Evolutionary conservation across 2,113 vertebrate species (phyloP).

Genomic region (Silurus asotus): DNA sequence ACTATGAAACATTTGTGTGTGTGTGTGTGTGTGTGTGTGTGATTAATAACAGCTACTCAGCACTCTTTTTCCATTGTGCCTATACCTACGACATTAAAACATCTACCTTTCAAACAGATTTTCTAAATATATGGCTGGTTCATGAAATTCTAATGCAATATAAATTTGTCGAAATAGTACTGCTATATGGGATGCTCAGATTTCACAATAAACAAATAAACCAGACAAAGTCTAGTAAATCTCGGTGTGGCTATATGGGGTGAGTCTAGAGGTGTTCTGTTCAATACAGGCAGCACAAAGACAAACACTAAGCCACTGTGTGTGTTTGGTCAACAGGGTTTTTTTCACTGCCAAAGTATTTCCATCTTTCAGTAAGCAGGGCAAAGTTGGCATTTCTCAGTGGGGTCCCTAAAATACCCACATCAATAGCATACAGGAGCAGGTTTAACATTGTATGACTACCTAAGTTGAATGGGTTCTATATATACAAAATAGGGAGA

Average conservation of each 20-base stretch:
- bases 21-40: too few relatives aligned
- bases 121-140: not conserved
- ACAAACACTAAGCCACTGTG: slow-evolving; percentile 18
- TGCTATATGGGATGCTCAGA: slow-evolving; percentile 17
- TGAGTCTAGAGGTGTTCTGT: slow-evolving; percentile 28
- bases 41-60: too few relatives aligned
- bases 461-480: not conserved
- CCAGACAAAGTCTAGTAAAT: slow-evolving; percentile 21
- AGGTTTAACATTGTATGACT: not conserved
- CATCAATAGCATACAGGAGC: not conserved
- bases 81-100: not conserved
- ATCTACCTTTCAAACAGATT: not conserved
- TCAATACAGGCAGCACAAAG: not conserved
- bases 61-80: not conserved
- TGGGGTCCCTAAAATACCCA: slow-evolving; percentile 3
- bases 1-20: too few relatives aligned
- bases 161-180: not conserved
- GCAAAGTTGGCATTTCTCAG: slow-evolving; percentile 60
- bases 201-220: slow-evolving; percentile 18
- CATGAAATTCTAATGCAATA: not conserved
- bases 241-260: slow-evolving; percentile 42
- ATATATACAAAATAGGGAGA: not conserved
- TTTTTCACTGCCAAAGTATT: slow-evolving; percentile 53
- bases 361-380: slow-evolving; percentile 59
- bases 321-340: slow-evolving; percentile 55